These are phyloP conservation scores for Crocallis elinguaria DNA, from an alignment of 2,888 invertebrate species.

Conservation along the genomic window DNA sequence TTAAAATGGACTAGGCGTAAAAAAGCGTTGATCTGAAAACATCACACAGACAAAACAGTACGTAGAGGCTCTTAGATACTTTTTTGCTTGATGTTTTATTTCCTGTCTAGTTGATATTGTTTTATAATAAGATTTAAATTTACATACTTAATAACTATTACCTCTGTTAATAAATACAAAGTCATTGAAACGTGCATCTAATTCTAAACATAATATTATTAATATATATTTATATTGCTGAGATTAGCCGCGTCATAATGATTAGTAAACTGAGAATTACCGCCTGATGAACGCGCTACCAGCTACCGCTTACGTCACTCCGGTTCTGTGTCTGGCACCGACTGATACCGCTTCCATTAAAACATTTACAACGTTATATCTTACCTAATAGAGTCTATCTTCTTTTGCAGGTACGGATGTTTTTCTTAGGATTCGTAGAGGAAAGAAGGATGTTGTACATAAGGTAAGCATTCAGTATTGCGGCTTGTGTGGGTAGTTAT, in stretches of 20 bases:
- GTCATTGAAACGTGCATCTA: conserved; percentile 3
- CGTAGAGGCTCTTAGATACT: too few species aligned
- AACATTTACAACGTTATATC: conserved; percentile 6
- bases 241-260: conserved; percentile 8
- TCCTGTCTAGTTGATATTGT: too few species aligned
- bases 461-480: conserved; percentile 10
- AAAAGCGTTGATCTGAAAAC: too few species aligned
- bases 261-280: neutral
- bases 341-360: conserved; percentile 37
- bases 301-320: conserved; percentile 8
- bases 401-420: conserved; percentile 44
- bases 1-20: too few species aligned
- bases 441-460: conserved; percentile 26
- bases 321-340: conserved; percentile 40
- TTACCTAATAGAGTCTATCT: conserved; percentile 36
- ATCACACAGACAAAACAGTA: too few species aligned
- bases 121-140: too few species aligned
- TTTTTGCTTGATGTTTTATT: too few species aligned
- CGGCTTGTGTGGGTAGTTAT: neutral
- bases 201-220: neutral
- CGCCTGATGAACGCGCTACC: neutral
- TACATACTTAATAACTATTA: too few species aligned
- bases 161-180: too few species aligned
- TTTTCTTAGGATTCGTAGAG: conserved; percentile 33
- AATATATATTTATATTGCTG: too few species aligned